Evolutionary conservation across 2,797 vertebrate genomes (phyloP), one percentile per base, ranked within the genome.

Genomic region (Myotis myotis): DNA sequence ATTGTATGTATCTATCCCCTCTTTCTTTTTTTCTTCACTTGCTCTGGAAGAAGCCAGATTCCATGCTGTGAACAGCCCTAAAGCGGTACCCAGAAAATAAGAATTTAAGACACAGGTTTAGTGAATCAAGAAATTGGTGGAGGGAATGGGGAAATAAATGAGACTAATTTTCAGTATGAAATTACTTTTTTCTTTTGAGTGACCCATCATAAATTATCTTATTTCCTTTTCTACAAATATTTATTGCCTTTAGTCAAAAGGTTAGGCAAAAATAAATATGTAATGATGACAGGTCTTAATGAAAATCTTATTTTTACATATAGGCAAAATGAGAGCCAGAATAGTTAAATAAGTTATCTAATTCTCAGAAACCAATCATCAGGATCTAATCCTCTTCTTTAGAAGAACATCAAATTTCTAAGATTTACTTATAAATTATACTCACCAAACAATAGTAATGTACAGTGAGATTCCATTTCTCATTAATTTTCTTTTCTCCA

Each of bases 391-490:
- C 92, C 6, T 72, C 49, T 91, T 75, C 70, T 89, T 94, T 75
- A 94, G 25, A 91, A 88, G 30, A 90, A 53, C 9, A 90, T 30
- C 3, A 95, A 92, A 53, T 41, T 89, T 33, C 12, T 62, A 92
- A 9, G 36, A 89, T 68, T 94, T 83, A 93, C 87, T 82, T 70
- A 93, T 23, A 68, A 68, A 93, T 87, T 60, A 82, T 89, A 97
- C 99, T 99, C 96, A 99, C 99, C 98, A 99, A 97, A 97, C 99
- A 99, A 96, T 99, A 99, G 97, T 99, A 99, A 98, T 99, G 99
- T 90, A 99, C 98, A 36, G 99, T 99, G 38, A 99, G 97, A 44
- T 98, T 98, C 87, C 98, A 98, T 51, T 99, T 98, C 62, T 98
- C 88, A 8, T 99, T 97, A 25, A 98, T 99, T 87, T 99, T 98